These are phyloP conservation scores for Oplegnathus fasciatus DNA, from an alignment of 2,113 vertebrate species.

Conservation along the genomic window DNA sequence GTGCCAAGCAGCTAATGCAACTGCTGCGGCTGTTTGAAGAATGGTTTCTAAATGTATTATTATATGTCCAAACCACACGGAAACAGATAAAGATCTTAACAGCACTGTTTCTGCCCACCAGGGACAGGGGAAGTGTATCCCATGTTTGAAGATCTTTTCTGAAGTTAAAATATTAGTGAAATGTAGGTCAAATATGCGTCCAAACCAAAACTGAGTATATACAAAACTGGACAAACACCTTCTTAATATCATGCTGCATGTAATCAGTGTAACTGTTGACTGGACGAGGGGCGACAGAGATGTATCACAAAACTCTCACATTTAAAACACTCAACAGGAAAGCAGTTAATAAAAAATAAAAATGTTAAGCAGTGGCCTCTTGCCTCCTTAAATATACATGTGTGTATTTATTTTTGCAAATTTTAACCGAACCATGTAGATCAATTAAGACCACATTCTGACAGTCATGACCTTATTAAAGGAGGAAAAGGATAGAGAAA, in stretches of 20 bases:
- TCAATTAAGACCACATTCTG: slow-evolving; percentile 38
- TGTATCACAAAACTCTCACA: too few species aligned
- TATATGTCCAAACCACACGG: neutral
- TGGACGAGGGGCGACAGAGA: too few species aligned
- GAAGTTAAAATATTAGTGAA: neutral
- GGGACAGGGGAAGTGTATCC: neutral
- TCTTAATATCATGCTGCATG: neutral
- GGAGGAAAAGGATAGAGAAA: slow-evolving; percentile 18
- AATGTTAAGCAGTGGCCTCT: neutral
- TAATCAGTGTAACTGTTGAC: neutral
- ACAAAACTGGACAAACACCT: neutral
- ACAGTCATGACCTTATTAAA: slow-evolving; percentile 40
- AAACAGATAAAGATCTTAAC: neutral
- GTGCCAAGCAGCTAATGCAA: neutral
- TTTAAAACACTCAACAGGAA: neutral
- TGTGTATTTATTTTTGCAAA: neutral
- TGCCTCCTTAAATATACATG: neutral
- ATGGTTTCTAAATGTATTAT: neutral
- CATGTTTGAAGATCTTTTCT: neutral
- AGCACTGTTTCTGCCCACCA: neutral
- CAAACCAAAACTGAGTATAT: neutral
- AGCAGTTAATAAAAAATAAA: neutral
- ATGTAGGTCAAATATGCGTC: neutral
- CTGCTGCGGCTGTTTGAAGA: neutral
- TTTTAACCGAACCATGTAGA: neutral